phyloP scores from a whole-genome alignment of 1,140 invertebrate species.

The Palaemon carinicauda region DNA sequence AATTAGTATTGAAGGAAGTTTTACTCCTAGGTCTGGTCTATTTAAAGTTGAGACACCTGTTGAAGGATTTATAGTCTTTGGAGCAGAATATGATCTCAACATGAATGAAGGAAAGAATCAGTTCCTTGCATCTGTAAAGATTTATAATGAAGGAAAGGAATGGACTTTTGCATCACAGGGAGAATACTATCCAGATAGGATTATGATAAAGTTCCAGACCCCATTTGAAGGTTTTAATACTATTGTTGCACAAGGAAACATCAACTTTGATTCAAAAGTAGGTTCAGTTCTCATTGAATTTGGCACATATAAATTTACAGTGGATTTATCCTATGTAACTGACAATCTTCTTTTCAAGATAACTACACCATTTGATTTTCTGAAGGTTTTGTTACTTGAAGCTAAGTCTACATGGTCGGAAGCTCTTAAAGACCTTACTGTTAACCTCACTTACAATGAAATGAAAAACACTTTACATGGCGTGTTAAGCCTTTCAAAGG shows the following conservation, averaged over 20 bases:
- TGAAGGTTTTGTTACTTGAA: conserved; percentile 12
- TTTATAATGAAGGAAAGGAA: conserved; percentile 12
- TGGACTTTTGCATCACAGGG: conserved; percentile 23
- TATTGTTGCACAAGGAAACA: conserved; percentile 11
- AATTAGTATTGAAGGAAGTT: conserved; percentile 9
- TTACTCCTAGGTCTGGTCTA: background rate
- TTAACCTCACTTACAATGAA: conserved; percentile 27
- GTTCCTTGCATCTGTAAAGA: conserved; percentile 1
- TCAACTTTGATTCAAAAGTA: conserved; percentile 3
- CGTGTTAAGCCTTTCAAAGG: background rate
- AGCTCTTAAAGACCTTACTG: background rate
- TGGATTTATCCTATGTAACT: background rate
- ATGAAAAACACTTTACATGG: background rate
- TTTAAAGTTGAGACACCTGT: conserved; percentile 20
- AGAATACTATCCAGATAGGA: conserved; percentile 2
- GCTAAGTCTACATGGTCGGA: background rate
- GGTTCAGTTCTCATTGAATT: conserved; percentile 17
- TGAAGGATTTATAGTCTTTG: conserved; percentile 17
- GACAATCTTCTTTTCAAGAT: conserved; percentile 34
- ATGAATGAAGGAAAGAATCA: background rate
- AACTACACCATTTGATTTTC: conserved; percentile 34
- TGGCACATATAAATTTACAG: conserved; percentile 14
- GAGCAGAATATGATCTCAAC: conserved; percentile 13
- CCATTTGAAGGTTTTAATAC: conserved; percentile 38
- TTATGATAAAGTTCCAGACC: conserved; percentile 32